Percentiles rank a stretch among this genome's conserved stretches.
These are phyloP conservation scores for Vidua macroura DNA, from an alignment of 2,113 vertebrate species.

Conservation along the genomic window DNA sequence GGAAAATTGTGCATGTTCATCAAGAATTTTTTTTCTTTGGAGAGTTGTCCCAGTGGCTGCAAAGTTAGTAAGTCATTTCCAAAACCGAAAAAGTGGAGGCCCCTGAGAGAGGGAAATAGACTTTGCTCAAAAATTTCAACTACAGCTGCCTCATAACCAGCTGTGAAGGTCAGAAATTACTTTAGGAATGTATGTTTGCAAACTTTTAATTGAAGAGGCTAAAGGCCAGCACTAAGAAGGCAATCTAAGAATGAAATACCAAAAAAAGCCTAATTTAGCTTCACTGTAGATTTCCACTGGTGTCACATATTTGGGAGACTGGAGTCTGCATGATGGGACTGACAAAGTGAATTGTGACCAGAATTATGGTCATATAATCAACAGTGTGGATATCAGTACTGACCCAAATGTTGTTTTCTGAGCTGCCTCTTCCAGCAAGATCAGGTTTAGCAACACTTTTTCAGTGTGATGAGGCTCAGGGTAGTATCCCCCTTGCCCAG, in stretches of 20 bases:
- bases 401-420: not conserved
- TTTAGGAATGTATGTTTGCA: not conserved
- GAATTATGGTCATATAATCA: not conserved
- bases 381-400: not conserved
- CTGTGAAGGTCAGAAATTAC: slow-evolving; percentile 14
- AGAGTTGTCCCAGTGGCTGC: not conserved
- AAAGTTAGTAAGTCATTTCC: not conserved
- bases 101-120: not conserved
- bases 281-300: not conserved
- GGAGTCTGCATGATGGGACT: not conserved
- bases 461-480: not conserved
- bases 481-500: not conserved
- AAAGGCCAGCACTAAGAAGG: not conserved
- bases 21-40: not conserved
- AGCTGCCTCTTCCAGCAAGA: not conserved
- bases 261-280: not conserved
- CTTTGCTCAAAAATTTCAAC: not conserved
- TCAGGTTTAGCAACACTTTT: not conserved
- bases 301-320: not conserved
- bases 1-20: not conserved
- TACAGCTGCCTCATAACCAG: not conserved
- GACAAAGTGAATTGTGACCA: not conserved
- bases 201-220: not conserved
- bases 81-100: not conserved
- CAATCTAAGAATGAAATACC: not conserved